Evolutionary conservation across 2,113 vertebrate genomes (phyloP).

Genomic region (Onychostruthus taczanowskii): DNA sequence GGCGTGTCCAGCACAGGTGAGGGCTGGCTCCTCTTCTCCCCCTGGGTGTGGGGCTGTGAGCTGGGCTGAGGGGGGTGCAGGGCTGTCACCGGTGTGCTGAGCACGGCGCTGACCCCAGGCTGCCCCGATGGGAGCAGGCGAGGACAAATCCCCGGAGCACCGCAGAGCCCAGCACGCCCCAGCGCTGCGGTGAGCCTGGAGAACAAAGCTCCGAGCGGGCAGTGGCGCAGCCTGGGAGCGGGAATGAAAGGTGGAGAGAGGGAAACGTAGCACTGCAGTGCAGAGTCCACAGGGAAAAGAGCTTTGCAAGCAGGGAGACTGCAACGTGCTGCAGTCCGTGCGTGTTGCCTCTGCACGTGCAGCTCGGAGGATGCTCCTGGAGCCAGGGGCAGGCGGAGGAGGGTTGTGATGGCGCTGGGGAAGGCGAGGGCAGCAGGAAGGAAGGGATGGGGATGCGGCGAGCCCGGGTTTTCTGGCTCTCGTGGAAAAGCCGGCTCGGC

Average conservation of each 20-base stretch:
- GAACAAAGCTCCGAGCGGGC: background rate
- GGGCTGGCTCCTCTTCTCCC: background rate
- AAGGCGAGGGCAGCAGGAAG: background rate
- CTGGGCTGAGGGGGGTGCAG: background rate
- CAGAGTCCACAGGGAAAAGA: background rate
- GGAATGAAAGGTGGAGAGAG: slow-evolving; percentile 9
- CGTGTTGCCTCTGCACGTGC: background rate
- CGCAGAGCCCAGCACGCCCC: background rate
- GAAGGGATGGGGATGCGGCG: background rate
- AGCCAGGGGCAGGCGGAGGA: background rate
- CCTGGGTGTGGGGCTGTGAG: background rate
- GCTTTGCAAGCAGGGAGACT: background rate
- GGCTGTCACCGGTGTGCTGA: background rate
- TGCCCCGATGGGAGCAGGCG: rapidly evolving
- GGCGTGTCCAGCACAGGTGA: slow-evolving; percentile 97
- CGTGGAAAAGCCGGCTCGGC: background rate
- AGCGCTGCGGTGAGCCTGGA: background rate
- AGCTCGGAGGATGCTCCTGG: background rate
- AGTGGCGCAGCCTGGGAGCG: background rate
- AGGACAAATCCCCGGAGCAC: background rate
- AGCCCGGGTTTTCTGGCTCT: background rate
- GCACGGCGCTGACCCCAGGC: background rate
- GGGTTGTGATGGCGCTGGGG: background rate
- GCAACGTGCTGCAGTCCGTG: background rate
- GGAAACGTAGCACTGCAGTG: slow-evolving; percentile 36